Conservation (phyloP, 1,140 invertebrate genomes). For the Drosophila sp. region DNA sequence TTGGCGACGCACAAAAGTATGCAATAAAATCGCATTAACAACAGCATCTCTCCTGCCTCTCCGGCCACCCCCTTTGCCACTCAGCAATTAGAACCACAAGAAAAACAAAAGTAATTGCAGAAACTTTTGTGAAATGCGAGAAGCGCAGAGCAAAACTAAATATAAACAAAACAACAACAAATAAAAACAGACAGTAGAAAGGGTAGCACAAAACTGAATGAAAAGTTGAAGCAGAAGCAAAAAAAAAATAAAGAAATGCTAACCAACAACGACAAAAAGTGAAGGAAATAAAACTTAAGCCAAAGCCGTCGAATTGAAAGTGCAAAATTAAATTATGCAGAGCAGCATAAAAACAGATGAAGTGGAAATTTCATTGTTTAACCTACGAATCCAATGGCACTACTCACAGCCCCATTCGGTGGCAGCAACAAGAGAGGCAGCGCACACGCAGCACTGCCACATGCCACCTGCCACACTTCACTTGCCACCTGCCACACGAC, state of each 20-base stretch:
- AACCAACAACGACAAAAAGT: constrained; percentile 38
- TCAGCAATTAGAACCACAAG: constrained; percentile 49
- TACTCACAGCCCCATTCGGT: constrained; percentile 1
- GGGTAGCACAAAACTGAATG: constrained; percentile 1
- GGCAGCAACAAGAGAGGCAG: not conserved
- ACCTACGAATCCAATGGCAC: constrained; percentile 59
- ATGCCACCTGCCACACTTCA: not conserved
- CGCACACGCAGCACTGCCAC: not conserved
- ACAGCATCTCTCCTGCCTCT: constrained; percentile 2
- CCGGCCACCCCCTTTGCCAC: too few species aligned
- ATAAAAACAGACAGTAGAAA: not conserved
- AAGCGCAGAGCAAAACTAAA: not conserved
- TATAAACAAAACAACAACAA: constrained; percentile 10
- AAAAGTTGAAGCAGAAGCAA: constrained; percentile 1
- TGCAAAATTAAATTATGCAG: constrained; percentile 82
- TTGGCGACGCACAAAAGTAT: constrained; percentile 58
- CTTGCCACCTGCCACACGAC: not conserved
- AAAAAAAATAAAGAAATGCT: constrained; percentile 9
- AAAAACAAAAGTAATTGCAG: constrained; percentile 21
- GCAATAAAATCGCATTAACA: constrained; percentile 76
- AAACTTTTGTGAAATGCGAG: constrained; percentile 38
- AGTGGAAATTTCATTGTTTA: constrained; percentile 82
- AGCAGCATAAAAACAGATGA: constrained; percentile 81
- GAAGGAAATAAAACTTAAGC: constrained; percentile 37
- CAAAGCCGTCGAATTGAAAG: constrained; percentile 62